Base-by-base conservation (phyloP, 2,113 vertebrate species). In the Psilopogon haemacephalus region DNA sequence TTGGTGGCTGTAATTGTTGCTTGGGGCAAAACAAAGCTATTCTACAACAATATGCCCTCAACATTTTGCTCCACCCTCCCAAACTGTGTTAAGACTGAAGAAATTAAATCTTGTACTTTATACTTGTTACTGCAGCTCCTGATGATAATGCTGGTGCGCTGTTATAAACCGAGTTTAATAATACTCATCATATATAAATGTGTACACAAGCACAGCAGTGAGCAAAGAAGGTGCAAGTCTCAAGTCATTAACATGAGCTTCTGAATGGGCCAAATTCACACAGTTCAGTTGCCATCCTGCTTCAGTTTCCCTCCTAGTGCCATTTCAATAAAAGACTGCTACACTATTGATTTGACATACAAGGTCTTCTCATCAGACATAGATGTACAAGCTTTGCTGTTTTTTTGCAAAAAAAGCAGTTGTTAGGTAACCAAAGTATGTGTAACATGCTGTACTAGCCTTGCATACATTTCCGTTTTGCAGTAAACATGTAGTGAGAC, bases 131-230 rank as follows among this genome's bases (percentile, higher is more conserved):
- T 58, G 16, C 42, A 37, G 1, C 17, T 75, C 50, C 37, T 48
- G 19, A 32, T 6, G 44, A 35, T 2, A 9, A 12, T 7, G 19
- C 1, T 0, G 0, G 11, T 35, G 62, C 26, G 11, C 37, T 32
- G 37, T 64, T 46, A 11, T 55, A 37, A 74, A 15, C 32, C 37
- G 52, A 37, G 35, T 86, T 84, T 37, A 37, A 8, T 0, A 15
- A 15, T 33, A 42, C 8, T 11, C 9, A 1, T 0, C 21, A 26
- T 2, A 54, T 1, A 54, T 6, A 16, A 32, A 12, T 0, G 1
- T 5, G 38, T 26, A 28, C 60, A 85, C 69, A 28, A 62, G 33
- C 32, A 50, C 24, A 68, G 52, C 52, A 56, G n/a, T 2, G 44
- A 83, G 71, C 35, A 76, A 64, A 33, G 58, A n/a, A 75, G 62